Percentiles rank a stretch among this genome's conserved stretches.
Conservation (phyloP, 1,140 invertebrate genomes). For the Olivierus martensii region DNA sequence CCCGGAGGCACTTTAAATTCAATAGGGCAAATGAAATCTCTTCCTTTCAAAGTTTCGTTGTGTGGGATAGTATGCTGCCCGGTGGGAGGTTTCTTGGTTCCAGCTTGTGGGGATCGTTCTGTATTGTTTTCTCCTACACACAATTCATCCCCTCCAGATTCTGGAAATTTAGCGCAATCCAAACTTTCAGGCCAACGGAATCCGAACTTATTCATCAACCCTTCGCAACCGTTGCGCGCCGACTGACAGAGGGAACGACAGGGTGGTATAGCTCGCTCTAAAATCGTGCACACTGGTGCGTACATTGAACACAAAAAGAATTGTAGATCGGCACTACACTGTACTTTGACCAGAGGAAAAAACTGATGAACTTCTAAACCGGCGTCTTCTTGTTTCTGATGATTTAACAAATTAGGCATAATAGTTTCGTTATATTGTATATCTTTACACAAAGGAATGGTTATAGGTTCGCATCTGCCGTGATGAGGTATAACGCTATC, state of each 20-base stretch:
- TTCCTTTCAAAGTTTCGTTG: background rate
- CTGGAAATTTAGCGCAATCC: constrained; percentile 81
- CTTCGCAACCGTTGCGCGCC: constrained; percentile 74
- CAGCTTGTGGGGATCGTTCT: constrained; percentile 15
- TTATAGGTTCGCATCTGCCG: constrained; percentile 46
- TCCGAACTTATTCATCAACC: constrained; percentile 81
- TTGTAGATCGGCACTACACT: constrained; percentile 84
- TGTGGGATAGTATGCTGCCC: background rate
- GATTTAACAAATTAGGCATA: constrained; percentile 86
- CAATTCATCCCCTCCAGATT: constrained; percentile 43
- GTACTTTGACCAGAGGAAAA: constrained; percentile 87
- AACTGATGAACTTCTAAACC: constrained; percentile 86
- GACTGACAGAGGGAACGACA: constrained; percentile 82
- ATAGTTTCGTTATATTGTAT: constrained; percentile 91
- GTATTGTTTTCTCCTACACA: constrained; percentile 69
- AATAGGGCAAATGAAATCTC: constrained; percentile 63
- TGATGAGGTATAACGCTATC: constrained; percentile 16
- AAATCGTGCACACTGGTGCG: constrained; percentile 86
- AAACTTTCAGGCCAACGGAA: constrained; percentile 88
- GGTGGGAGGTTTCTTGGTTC: constrained; percentile 11
- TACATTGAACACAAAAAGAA: constrained; percentile 95
- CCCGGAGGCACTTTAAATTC: constrained; percentile 62
- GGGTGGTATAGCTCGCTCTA: constrained; percentile 78
- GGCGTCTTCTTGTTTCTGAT: constrained; percentile 89
- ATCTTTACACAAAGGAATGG: constrained; percentile 78